Evolutionary conservation across 1,140 invertebrate species (phyloP), one percentile per base, ranked within the genome.

Genomic region (Medauroidea extradentata): DNA sequence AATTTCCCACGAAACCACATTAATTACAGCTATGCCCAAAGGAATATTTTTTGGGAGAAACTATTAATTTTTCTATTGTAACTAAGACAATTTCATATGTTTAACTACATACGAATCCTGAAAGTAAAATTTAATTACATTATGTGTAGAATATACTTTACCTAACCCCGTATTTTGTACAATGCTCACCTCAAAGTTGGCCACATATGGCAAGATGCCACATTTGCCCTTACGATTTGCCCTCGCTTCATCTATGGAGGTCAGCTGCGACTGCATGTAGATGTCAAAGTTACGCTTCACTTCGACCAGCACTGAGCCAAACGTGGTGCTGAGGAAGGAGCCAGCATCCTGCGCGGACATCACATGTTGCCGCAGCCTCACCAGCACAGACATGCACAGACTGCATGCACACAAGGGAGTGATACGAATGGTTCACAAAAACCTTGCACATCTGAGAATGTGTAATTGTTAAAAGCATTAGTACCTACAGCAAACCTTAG

Each of bases 261-360:
- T 85, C 42, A 94, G 82, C 66, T 96, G 91, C 18, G 85, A 81
- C 69, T 91, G 85, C 86, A 99, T 94, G 66, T 94, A 93, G 64
- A 88, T 86, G 75, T 99, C 96, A 72, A 98, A 94, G 64, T 89
- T 91, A 42, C 96, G 79, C 78, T 98, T 98, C n/a, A 95, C 90
- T 75, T 94, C 90, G 19, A 97, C 89, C 25, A 96, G 77, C 63
- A 88, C 85, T 44, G 87, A 91, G 18, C 89, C 94, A 73, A 93
- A 94, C 23, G 90, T 91, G 78, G 91, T 93, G 60, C 89, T 91
- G 18, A 96, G 80, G 73, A 90, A 98, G 61, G 93, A 94, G 64
- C 94, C 93, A 23, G 91, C 86, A 71, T 95, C 92, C 78, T 94
- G 88, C 7, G 92, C 89, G 41, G 89, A 90, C 80, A 93, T 86